These are phyloP conservation scores for Ibycter americanus DNA, from an alignment of 2,797 vertebrate genomes.

Conservation along the genomic window DNA sequence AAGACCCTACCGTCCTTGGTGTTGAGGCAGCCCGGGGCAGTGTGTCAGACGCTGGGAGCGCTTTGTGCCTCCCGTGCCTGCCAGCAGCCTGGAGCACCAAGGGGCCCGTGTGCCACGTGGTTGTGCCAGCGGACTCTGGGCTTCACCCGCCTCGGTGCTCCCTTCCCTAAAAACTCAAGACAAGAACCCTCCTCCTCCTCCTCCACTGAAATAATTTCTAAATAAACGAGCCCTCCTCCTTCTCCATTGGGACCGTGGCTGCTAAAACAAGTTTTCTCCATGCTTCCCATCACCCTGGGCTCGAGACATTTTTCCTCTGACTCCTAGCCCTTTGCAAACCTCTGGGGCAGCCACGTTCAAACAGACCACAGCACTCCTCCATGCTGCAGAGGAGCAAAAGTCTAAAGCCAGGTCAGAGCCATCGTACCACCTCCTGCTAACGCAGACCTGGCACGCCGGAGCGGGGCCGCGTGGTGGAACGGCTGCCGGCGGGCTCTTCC, in stretches of 20 bases:
- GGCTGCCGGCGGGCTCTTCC: background rate
- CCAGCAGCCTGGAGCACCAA: background rate
- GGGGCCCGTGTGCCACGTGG: fast-evolving
- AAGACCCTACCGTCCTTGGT: fast-evolving
- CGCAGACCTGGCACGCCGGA: background rate
- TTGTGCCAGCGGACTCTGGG: background rate
- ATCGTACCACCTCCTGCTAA: background rate
- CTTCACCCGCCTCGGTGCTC: background rate
- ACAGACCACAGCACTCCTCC: background rate
- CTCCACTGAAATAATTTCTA: too few relatives aligned
- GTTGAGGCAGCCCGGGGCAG: background rate
- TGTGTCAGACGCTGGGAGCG: too few relatives aligned
- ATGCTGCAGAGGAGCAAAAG: background rate
- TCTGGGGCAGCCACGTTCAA: background rate
- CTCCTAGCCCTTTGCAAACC: background rate
- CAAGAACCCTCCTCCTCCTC: background rate
- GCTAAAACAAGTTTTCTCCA: background rate
- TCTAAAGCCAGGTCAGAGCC: background rate
- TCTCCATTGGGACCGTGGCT: background rate
- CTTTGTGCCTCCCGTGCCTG: background rate
- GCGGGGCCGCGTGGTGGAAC: background rate
- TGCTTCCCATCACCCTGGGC: background rate
- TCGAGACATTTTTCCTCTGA: background rate
- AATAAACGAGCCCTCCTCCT: background rate
- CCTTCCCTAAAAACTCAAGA: background rate